Evolutionary conservation across 53 echinoderm and acorn worm genomes (phyloP).

Genomic region (Temnopleurus reevesii): DNA sequence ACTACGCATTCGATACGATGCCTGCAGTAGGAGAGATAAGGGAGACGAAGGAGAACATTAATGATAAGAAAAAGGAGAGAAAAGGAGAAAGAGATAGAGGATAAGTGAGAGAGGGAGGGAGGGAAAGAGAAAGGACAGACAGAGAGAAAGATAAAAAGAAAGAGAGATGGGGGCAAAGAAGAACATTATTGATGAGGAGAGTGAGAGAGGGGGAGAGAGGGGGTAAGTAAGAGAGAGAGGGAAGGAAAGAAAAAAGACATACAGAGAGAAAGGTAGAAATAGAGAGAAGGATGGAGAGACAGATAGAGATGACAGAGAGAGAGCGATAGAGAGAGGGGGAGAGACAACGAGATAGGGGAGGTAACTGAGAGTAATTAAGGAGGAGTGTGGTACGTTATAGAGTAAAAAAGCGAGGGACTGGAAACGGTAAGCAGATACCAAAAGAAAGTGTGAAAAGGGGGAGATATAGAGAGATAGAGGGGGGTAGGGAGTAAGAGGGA

Average conservation of each 20-base stretch:
- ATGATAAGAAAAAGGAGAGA: neutral
- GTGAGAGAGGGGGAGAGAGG: neutral
- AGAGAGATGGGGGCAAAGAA: neutral
- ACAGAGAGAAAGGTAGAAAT: neutral
- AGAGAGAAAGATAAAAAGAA: neutral
- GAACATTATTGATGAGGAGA: too few species aligned
- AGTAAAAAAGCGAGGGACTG: too few species aligned
- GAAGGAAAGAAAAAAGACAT: neutral
- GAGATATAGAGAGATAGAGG: neutral
- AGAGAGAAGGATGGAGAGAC: too few species aligned
- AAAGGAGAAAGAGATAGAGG: neutral
- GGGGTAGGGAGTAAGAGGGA: neutral
- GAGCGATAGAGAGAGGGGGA: too few species aligned
- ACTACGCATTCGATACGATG: constrained; percentile 46
- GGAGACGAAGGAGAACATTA: neutral
- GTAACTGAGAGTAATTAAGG: too few species aligned
- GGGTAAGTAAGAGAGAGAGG: neutral
- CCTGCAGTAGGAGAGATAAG: neutral
- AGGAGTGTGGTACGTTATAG: too few species aligned
- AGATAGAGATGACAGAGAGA: neutral
- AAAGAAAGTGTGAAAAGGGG: neutral
- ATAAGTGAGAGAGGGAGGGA: neutral
- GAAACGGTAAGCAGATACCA: neutral
- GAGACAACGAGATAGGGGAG: too few species aligned
- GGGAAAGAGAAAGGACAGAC: neutral